These are phyloP conservation scores for Drosophila melanica DNA, from an alignment of 1,140 invertebrate species.

Conservation along the genomic window DNA sequence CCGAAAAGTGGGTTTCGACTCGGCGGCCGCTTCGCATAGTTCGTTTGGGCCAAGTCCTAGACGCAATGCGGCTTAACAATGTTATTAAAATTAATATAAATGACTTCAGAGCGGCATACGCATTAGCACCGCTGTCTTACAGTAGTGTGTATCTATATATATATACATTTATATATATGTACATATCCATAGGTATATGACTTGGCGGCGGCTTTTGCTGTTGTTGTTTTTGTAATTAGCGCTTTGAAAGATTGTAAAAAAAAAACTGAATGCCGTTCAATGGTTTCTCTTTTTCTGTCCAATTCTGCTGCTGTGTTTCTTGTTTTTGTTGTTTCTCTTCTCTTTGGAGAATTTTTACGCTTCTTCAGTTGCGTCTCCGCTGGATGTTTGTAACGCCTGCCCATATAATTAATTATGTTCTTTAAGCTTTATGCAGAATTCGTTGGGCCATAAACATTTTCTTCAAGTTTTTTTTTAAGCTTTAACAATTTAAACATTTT, in stretches of 20 bases:
- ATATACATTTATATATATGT: background rate
- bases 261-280: conserved; percentile 51
- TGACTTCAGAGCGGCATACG: conserved; percentile 50
- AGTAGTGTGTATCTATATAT: background rate
- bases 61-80: conserved; percentile 67
- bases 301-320: conserved; percentile 9
- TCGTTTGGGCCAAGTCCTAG: conserved; percentile 30
- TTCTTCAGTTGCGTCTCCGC: conserved; percentile 48
- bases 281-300: conserved; percentile 29
- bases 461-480: background rate
- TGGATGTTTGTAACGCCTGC: conserved; percentile 52
- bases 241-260: conserved; percentile 38
- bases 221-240: conserved; percentile 54
- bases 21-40: background rate
- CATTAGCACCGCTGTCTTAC: conserved; percentile 19
- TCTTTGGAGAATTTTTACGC: conserved; percentile 31
- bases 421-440: conserved; percentile 37
- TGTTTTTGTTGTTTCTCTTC: conserved; percentile 15
- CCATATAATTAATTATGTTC: conserved; percentile 74
- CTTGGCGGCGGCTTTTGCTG: conserved; percentile 27
- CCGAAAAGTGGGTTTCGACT: conserved; percentile 58
- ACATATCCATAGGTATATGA: background rate
- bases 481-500: conserved; percentile 23
- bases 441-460: conserved; percentile 8
- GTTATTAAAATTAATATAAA: conserved; percentile 83